A percentile compares a stretch with the other conserved stretches of the same genome.
Conservation (phyloP, 37 sponge, comb jelly and placozoan species). For the Axinella damicornis region DNA sequence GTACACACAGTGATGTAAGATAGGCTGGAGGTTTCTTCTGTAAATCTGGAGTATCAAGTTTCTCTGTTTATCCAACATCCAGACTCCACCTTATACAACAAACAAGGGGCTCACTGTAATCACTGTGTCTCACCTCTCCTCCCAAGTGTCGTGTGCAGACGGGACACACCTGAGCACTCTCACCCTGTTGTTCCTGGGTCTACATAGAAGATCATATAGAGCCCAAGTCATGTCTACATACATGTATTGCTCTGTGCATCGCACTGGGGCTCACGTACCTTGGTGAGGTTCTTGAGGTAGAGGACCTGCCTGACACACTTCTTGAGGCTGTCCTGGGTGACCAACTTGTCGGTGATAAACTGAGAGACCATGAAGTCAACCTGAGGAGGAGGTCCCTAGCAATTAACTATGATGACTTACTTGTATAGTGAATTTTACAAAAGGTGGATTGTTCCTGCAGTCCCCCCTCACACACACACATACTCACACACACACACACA, state of each 20-base stretch:
- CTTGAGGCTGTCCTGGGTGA: constrained; percentile 37
- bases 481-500: not conserved
- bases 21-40: no score
- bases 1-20: no score
- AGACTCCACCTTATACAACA: no score
- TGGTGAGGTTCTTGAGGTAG: constrained; percentile 74
- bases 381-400: constrained; percentile 25
- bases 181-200: constrained; percentile 1
- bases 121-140: constrained; percentile 28
- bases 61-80: no score
- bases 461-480: not conserved
- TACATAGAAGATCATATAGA: not conserved
- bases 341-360: constrained; percentile 25
- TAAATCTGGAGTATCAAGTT: no score
- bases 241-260: no score
- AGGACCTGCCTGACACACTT: constrained; percentile 67
- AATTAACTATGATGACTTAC: no score
- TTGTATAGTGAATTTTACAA: no score
- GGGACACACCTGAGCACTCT: constrained; percentile 68
- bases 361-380: constrained; percentile 2
- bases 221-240: no score
- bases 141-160: constrained; percentile 63
- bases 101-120: no score
- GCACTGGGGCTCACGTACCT: no score
- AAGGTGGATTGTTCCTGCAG: no score